phyloP scores from a whole-genome alignment of 1,140 invertebrate species.

The Aphis gossypii region DNA sequence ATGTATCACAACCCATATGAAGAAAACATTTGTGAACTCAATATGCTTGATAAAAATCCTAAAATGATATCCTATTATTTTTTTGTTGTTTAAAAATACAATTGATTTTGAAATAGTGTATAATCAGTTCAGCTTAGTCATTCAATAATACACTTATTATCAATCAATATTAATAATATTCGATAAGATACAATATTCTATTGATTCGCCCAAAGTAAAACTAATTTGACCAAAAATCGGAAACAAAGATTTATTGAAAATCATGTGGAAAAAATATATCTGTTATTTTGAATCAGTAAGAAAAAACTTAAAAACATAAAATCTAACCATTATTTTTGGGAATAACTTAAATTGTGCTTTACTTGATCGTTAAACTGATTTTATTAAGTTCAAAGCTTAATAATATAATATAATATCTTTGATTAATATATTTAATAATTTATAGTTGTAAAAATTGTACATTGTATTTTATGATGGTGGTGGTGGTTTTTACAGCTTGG shows the following conservation, averaged over 20 bases:
- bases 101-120: not conserved
- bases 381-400: not conserved
- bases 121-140: not conserved
- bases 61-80: not conserved
- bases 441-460: constrained; percentile 53
- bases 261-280: not conserved
- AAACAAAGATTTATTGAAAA: not conserved
- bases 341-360: constrained; percentile 11
- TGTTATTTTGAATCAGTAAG: no score
- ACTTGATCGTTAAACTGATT: not conserved
- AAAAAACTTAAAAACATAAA: not conserved
- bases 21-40: not conserved
- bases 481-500: constrained; percentile 76
- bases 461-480: constrained; percentile 52
- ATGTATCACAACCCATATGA: not conserved
- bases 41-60: not conserved
- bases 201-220: not conserved
- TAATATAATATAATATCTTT: not conserved
- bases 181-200: not conserved
- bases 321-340: not conserved
- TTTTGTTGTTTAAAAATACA: not conserved
- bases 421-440: constrained; percentile 1
- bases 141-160: not conserved
- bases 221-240: not conserved
- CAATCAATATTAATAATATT: not conserved